Percentiles rank a stretch among this genome's conserved stretches.
Evolutionary conservation across 2,888 invertebrate species (phyloP).

Genomic region (Spisula subtruncata): DNA sequence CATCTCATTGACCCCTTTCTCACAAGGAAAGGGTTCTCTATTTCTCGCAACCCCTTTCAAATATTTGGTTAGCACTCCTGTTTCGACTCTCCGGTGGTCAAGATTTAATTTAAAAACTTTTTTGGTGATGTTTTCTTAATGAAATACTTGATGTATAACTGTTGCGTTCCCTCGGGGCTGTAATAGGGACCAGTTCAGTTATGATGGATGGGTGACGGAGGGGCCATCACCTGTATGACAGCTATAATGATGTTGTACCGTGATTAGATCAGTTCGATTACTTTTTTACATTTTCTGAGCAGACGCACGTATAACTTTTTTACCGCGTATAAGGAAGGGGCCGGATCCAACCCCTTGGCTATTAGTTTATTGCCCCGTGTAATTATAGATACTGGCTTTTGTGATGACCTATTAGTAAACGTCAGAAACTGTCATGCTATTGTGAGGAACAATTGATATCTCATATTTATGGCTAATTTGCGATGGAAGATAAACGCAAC

Average conservation of each 20-base stretch:
- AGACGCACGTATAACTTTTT: neutral
- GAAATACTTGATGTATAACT: constrained; percentile 25
- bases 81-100: constrained; percentile 33
- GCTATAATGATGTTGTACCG: constrained; percentile 57
- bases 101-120: constrained; percentile 16
- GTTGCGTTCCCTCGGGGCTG: constrained; percentile 44
- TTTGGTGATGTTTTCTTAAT: constrained; percentile 9
- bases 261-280: constrained; percentile 71
- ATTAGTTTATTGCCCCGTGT: constrained; percentile 18
- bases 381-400: constrained; percentile 47
- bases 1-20: constrained; percentile 62
- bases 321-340: constrained; percentile 53
- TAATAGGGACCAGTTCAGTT: constrained; percentile 42
- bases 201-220: constrained; percentile 60
- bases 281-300: constrained; percentile 40
- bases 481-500: constrained; percentile 47
- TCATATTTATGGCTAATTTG: constrained; percentile 57
- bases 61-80: constrained; percentile 40
- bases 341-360: constrained; percentile 45
- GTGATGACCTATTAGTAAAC: constrained; percentile 48
- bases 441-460: constrained; percentile 57
- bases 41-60: constrained; percentile 47
- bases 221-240: constrained; percentile 58
- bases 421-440: constrained; percentile 53
- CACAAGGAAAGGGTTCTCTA: constrained; percentile 47